Evolutionary conservation across 2,797 vertebrate genomes (phyloP), one percentile per base, ranked within the genome.

Genomic region (Chelon auratus): DNA sequence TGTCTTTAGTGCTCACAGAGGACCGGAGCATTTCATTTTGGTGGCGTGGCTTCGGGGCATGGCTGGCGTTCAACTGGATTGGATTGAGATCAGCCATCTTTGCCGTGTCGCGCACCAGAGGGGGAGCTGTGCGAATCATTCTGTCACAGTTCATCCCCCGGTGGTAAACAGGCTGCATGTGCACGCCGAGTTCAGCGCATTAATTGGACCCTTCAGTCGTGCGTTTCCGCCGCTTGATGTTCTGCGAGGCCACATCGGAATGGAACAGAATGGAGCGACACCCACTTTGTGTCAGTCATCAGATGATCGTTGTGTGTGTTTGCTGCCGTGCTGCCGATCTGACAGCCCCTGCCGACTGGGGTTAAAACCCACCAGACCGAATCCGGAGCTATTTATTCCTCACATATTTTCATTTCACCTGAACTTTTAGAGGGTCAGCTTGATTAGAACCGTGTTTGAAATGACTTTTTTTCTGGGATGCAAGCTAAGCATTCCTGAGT

Each of bases 41-140:
- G 36, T 10, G 11, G 26, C 8, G 79, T 48, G 73, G 77, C 89
- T 82, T 63, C 62, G 3, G 82, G 84, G 84, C 70, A 82, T 74
- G 75, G 80, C 76, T 48, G 30, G 2, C 71, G 80, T 86, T 86
- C 83, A 83, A 45, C 68, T 59, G 68, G 77, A 78, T 78, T 81
- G 78, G 84, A 70, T 74, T 81, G 74, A 71, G 62, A 81, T 82
- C 83, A 83, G 78, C 81, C 72, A 66, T 81, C 60, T 68, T 79
- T 72, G 57, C 48, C 77, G 72, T 58, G 72, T 62, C 76, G 50
- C 58, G 62, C 80, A 75, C 60, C 62, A 48, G 71, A 74, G 63
- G 48, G 70, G 39, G 53, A 70, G 62, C 75, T 24, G 58, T n/a
- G 62, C 64, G 84, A 81, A 69, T 86, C 75, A 52, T 60, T 74